A percentile compares a stretch with the other conserved stretches of the same genome.
Evolutionary conservation across 1,140 invertebrate species (phyloP).

Genomic region (Dufourea novaeangliae): DNA sequence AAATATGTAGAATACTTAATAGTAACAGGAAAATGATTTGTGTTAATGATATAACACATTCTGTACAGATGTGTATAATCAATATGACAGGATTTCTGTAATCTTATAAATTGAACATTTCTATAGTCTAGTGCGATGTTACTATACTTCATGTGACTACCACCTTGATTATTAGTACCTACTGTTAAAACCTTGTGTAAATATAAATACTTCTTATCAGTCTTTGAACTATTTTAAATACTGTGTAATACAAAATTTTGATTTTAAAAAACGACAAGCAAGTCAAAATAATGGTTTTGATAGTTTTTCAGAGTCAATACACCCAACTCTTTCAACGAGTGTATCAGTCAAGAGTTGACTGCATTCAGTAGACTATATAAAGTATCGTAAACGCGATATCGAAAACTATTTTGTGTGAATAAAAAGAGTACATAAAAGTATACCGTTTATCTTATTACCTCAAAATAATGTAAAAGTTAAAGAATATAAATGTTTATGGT

Average conservation of each 20-base stretch:
- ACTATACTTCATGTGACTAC: not conserved
- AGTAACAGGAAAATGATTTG: not conserved
- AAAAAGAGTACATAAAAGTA: constrained; percentile 4
- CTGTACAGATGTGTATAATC: constrained; percentile 33
- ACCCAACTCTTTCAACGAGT: no score
- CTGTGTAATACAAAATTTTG: not conserved
- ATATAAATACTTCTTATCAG: constrained; percentile 1
- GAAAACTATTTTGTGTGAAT: not conserved
- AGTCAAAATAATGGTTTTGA: no score
- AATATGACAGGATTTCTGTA: not conserved
- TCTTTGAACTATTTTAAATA: not conserved
- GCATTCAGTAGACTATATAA: no score
- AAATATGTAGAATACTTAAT: constrained; percentile 9
- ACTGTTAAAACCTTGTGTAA: not conserved
- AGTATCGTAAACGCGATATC: no score
- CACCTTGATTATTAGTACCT: no score
- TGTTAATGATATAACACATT: not conserved
- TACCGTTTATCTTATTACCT: not conserved
- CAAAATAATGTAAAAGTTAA: constrained; percentile 7
- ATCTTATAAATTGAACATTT: constrained; percentile 1
- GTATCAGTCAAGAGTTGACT: no score
- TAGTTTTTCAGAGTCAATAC: no score
- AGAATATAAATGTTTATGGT: constrained; percentile 17
- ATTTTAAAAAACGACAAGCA: constrained; percentile 1
- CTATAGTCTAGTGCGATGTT: not conserved